These are phyloP conservation scores for Agrypnia vestita DNA, from an alignment of 1,140 invertebrate species.

Conservation along the genomic window DNA sequence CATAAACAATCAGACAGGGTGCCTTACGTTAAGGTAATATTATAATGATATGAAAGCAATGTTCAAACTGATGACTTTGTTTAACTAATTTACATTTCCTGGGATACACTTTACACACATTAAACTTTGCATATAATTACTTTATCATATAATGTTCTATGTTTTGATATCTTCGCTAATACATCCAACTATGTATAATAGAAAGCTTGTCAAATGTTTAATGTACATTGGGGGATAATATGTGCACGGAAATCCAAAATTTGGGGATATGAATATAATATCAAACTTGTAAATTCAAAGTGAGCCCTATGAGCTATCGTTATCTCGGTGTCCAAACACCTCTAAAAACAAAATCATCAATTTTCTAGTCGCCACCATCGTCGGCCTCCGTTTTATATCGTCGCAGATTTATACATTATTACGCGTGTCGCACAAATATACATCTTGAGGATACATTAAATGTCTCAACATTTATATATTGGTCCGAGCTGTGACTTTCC, in stretches of 20 bases:
- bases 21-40: conserved; percentile 46
- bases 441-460: too few species aligned
- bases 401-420: background rate
- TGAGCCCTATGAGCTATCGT: conserved; percentile 23
- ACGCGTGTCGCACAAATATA: background rate
- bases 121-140: conserved; percentile 36
- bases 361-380: background rate
- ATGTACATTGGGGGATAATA: conserved; percentile 2
- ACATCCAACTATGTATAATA: conserved; percentile 57
- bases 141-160: conserved; percentile 54
- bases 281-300: conserved; percentile 41
- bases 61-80: conserved; percentile 44
- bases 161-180: conserved; percentile 54
- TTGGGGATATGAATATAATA: conserved; percentile 13
- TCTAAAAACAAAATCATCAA: conserved; percentile 6
- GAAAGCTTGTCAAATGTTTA: conserved; percentile 55
- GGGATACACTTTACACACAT: conserved; percentile 42
- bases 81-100: conserved; percentile 37
- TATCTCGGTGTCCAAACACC: background rate
- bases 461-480: too few species aligned
- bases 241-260: conserved; percentile 9
- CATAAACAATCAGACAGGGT: conserved; percentile 2
- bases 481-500: too few species aligned
- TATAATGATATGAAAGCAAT: conserved; percentile 60
- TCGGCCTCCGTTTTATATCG: background rate